phyloP scores from a whole-genome alignment of 2,797 vertebrate genomes.

The Miichthys miiuy region DNA sequence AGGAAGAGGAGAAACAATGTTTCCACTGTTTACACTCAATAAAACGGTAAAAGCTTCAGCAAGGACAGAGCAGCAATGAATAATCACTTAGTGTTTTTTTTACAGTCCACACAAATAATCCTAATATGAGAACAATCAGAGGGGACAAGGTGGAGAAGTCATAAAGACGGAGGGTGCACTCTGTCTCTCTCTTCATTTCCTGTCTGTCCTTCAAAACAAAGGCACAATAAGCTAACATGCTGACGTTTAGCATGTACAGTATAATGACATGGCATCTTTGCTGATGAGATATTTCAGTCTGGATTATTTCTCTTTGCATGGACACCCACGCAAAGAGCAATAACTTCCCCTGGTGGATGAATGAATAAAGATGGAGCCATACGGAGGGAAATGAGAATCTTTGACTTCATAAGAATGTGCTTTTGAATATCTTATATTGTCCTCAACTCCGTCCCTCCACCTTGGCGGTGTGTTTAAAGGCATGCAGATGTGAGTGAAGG shows the following conservation, averaged over 20 bases:
- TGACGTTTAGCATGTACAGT: neutral
- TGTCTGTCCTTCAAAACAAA: constrained; percentile 1
- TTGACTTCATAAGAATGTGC: neutral
- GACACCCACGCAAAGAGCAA: neutral
- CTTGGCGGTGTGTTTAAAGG: neutral
- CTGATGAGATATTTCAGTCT: neutral
- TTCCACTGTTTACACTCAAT: constrained; percentile 52
- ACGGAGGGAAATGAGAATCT: too few species aligned
- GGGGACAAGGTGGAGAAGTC: neutral
- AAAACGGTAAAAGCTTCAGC: constrained; percentile 50
- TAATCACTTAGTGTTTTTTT: constrained; percentile 19
- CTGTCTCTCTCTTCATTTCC: neutral
- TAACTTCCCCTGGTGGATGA: too few species aligned
- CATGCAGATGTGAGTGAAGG: constrained; percentile 2
- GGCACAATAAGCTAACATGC: neutral
- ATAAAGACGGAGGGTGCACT: neutral
- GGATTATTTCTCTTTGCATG: neutral
- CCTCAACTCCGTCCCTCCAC: neutral
- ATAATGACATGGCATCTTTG: too few species aligned
- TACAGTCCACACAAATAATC: constrained; percentile 25
- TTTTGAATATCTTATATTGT: neutral
- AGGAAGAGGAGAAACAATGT: constrained; percentile 41
- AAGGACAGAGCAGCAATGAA: constrained; percentile 26
- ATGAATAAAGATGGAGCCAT: too few species aligned
- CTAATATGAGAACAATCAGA: constrained; percentile 2